These are phyloP conservation scores for Isotomurus palustris DNA, from an alignment of 2,888 invertebrate genomes.

Conservation along the genomic window DNA sequence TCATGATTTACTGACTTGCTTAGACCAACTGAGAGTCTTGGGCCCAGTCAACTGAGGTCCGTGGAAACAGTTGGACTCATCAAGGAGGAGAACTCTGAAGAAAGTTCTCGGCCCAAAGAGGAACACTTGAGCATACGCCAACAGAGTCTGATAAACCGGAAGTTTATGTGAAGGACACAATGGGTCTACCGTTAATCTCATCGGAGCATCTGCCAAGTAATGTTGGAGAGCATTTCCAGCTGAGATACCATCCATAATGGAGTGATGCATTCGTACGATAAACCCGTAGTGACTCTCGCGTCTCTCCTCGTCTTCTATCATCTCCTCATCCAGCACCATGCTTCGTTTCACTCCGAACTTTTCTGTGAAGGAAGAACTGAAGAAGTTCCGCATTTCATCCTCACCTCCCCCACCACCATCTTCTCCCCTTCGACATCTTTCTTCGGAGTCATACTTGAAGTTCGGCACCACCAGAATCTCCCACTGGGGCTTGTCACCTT, in stretches of 20 bases:
- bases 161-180: constrained; percentile 21
- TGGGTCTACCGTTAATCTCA: constrained; percentile 33
- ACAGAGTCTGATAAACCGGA: constrained; percentile 13
- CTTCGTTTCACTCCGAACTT: not conserved
- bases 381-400: not conserved
- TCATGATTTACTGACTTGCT: constrained; percentile 17
- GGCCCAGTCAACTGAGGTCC: constrained; percentile 39
- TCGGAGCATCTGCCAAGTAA: constrained; percentile 32
- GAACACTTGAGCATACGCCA: constrained; percentile 34
- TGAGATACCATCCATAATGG: constrained; percentile 41
- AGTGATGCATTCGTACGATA: constrained; percentile 41
- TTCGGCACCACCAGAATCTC: constrained; percentile 40
- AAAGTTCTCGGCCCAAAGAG: constrained; percentile 36
- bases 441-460: constrained; percentile 24
- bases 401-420: not conserved
- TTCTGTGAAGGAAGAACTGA: not conserved
- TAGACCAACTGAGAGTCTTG: constrained; percentile 40
- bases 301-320: not conserved
- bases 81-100: constrained; percentile 33
- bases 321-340: constrained; percentile 20
- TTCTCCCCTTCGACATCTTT: not conserved
- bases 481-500: constrained; percentile 40
- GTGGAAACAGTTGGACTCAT: constrained; percentile 44
- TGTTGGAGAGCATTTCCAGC: constrained; percentile 38
- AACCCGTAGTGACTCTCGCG: constrained; percentile 41